These are phyloP conservation scores for Echinops telfairi DNA, from an alignment of 2,113 vertebrate genomes.

Conservation along the genomic window DNA sequence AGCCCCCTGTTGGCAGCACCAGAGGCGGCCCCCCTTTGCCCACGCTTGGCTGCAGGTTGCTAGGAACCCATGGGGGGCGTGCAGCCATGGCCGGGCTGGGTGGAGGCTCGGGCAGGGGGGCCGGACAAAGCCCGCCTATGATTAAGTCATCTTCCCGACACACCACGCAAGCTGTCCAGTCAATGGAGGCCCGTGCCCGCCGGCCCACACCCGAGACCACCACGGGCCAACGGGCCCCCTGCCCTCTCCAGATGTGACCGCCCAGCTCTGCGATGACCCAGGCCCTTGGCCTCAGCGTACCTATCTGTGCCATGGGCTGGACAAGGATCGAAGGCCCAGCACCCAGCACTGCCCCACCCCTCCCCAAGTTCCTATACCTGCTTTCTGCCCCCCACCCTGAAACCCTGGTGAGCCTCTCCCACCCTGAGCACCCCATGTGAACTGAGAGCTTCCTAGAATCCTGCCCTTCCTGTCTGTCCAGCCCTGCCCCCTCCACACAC, in stretches of 20 bases:
- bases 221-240: neutral
- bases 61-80: conserved; percentile 57
- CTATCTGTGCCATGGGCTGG: neutral
- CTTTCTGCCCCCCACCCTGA: too few species aligned
- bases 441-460: neutral
- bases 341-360: fast-evolving
- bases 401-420: neutral
- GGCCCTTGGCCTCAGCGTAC: neutral
- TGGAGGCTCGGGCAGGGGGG: conserved; percentile 26
- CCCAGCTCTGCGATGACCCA: neutral
- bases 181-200: neutral
- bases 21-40: conserved; percentile 25
- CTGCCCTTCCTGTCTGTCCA: too few species aligned
- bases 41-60: conserved; percentile 72
- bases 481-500: too few species aligned
- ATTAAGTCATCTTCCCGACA: conserved; percentile 75
- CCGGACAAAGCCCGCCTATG: conserved; percentile 71
- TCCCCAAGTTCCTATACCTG: fast-evolving
- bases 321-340: neutral
- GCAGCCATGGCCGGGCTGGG: neutral
- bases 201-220: neutral
- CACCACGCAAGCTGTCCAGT: neutral
- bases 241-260: fast-evolving
- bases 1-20: neutral
- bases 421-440: neutral